Evolutionary conservation across 2,888 invertebrate genomes (phyloP).

Genomic region (Asteroscopus sphinx): DNA sequence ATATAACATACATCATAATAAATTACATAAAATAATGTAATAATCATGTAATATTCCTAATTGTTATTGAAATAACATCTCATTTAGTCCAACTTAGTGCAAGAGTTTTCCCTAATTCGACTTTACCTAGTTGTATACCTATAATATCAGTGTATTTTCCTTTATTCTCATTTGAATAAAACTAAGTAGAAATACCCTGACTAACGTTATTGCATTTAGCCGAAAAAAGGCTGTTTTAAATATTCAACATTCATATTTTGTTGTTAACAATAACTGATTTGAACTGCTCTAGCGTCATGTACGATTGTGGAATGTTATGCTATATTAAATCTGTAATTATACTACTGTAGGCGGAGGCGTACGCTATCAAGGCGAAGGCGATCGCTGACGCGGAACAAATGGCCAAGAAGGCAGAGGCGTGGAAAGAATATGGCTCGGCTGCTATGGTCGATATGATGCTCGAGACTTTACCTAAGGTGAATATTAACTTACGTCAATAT

Average conservation of each 20-base stretch:
- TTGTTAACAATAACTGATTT: slow-evolving; percentile 16
- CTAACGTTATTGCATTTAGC: no score
- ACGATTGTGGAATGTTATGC: slow-evolving; percentile 22
- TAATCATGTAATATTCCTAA: no score
- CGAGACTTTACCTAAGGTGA: slow-evolving; percentile 97
- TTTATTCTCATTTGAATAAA: neutral
- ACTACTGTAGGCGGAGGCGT: slow-evolving; percentile 93
- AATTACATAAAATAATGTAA: no score
- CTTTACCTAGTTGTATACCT: neutral
- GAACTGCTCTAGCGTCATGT: slow-evolving; percentile 12
- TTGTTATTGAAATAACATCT: no score
- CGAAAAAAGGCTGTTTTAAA: neutral
- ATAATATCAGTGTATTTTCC: neutral
- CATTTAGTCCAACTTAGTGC: no score
- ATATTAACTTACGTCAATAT: neutral
- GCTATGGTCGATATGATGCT: slow-evolving; percentile 99
- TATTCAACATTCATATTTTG: neutral
- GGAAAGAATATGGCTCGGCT: slow-evolving; percentile 98
- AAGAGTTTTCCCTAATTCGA: neutral
- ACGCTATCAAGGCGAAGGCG: slow-evolving; percentile 97
- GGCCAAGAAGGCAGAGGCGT: slow-evolving; percentile 99
- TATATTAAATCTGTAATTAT: slow-evolving; percentile 31
- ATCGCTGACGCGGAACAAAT: slow-evolving; percentile 99
- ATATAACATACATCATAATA: no score
- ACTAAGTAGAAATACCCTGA: neutral